Percentiles rank a stretch among this genome's conserved stretches.
These are phyloP conservation scores for Amphipyra tragopoginis DNA, from an alignment of 2,888 invertebrate genomes.

Conservation along the genomic window DNA sequence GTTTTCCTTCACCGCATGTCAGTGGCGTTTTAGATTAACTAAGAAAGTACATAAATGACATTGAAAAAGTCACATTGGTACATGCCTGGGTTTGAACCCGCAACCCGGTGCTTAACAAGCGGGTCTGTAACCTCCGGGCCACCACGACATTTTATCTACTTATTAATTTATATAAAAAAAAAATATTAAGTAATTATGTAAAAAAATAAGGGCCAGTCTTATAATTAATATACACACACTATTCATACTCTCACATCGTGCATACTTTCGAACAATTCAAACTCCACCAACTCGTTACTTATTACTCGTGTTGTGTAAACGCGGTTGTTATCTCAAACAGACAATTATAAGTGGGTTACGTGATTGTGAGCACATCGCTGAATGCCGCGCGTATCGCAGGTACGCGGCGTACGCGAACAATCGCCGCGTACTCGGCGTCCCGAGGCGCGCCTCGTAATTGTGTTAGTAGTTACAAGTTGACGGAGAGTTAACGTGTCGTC, in stretches of 20 bases:
- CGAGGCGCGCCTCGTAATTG: not conserved
- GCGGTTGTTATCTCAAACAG: slow-evolving; percentile 2
- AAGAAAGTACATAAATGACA: too few species aligned
- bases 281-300: not conserved
- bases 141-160: too few species aligned
- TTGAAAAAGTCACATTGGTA: too few species aligned
- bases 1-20: too few species aligned
- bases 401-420: not conserved
- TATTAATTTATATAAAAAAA: too few species aligned
- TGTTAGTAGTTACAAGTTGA: slow-evolving; percentile 13
- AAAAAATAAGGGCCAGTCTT: too few species aligned
- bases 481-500: slow-evolving; percentile 8
- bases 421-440: not conserved
- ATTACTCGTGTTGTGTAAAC: not conserved
- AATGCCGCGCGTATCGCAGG: not conserved
- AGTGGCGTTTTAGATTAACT: too few species aligned
- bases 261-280: not conserved
- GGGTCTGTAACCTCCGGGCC: too few species aligned
- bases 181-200: too few species aligned
- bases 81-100: too few species aligned
- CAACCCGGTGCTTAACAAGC: too few species aligned
- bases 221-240: not conserved
- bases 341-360: slow-evolving; percentile 1
- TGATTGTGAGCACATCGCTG: not conserved
- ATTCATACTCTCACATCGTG: not conserved